Base-by-base conservation (phyloP, 2,888 invertebrate species). In the Tipula lateralis region DNA sequence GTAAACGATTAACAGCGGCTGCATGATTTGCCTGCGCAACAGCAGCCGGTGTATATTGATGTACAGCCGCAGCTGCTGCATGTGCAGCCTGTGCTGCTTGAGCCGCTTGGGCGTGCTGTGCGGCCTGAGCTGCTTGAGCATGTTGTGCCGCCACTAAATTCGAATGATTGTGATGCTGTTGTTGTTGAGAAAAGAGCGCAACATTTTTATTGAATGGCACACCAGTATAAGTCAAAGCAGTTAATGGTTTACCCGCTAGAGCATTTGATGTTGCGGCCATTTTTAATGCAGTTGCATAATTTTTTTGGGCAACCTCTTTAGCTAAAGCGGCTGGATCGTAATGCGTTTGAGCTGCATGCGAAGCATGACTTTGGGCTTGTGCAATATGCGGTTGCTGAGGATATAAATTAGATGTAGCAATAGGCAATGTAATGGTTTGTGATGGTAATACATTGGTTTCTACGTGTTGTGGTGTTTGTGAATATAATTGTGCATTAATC, bases 281-380 rank as follows among this genome's bases (percentile, higher is more conserved):
- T 88, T 94, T 94, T 83, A 95, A 91, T 13, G 94, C 94, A 89
- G 95, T 95, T 44, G 95, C 94, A 89, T 95, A 95, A 89, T 94
- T 95, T 91, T 95, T 95, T 89, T 95, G 95, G 50, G 95, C 95
- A 86, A 95, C 94, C 88, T 95, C 95, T 89, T 95, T 95, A 87
- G 95, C 95, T 86, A 95, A 89, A 82, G 94, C 91, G 84, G 93
- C 94, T 30, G 94, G 92, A 89, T 94, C 93, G 85, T 91, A 91
- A 87, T 87, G 84, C 12, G 82, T 29, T 44, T 44, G 84, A 0
- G 93, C 91, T 88, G 93, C 92, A 87, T 91, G 89, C 87, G 87
- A 85, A 87, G 86, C 82, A 81, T 85, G 86, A 24, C 85, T 85
- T 83, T 85, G 85, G 24, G 83, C 87, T 30, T 87, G 87, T 84